Conservation (phyloP, 2,113 vertebrate genomes). For the Chitala chitala region DNA sequence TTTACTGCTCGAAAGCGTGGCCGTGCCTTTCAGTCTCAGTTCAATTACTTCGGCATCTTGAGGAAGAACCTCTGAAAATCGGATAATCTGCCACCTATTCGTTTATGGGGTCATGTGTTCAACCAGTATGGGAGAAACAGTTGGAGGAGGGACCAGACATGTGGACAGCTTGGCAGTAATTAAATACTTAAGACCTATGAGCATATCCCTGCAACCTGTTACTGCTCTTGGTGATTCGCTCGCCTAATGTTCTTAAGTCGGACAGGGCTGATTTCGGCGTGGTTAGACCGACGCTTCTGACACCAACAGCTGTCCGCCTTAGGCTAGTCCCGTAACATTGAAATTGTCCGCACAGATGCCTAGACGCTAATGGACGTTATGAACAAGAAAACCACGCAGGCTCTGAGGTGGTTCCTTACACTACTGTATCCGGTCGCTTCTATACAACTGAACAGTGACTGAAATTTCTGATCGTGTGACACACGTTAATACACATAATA, state of each 20-base stretch:
- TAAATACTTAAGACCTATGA: conserved; percentile 69
- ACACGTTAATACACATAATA: too few species aligned
- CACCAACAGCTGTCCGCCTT: too few species aligned
- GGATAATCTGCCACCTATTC: conserved; percentile 51
- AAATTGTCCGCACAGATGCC: too few species aligned
- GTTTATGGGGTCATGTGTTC: conserved; percentile 64
- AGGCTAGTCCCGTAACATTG: too few species aligned
- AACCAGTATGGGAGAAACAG: conserved; percentile 46
- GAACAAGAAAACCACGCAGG: too few species aligned
- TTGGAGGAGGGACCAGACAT: conserved; percentile 51
- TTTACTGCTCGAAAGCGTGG: not conserved
- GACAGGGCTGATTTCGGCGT: not conserved
- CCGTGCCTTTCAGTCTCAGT: not conserved
- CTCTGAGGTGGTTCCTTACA: too few species aligned
- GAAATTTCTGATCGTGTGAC: too few species aligned
- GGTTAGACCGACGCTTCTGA: too few species aligned
- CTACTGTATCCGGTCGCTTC: too few species aligned
- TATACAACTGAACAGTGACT: too few species aligned
- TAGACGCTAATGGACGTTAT: too few species aligned
- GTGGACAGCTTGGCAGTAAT: conserved; percentile 63
- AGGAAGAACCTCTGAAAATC: not conserved
- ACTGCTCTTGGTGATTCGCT: not conserved
- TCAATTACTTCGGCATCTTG: conserved; percentile 21
- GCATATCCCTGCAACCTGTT: conserved; percentile 48
- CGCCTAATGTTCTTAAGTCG: not conserved